Conservation (phyloP, 1,140 invertebrate species). For the Eriocheir sinensis region DNA sequence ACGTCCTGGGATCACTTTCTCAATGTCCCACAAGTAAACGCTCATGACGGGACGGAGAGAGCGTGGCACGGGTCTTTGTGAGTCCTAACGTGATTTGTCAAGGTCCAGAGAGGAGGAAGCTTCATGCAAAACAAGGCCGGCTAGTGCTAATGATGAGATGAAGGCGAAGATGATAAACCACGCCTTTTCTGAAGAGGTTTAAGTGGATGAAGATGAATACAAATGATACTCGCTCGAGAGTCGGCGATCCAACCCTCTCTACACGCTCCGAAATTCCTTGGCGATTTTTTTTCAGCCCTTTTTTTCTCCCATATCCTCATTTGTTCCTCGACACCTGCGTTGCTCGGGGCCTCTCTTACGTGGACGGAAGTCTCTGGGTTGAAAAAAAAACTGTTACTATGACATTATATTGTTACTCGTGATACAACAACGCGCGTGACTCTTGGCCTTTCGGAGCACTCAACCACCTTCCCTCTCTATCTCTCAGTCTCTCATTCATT, state of each 20-base stretch:
- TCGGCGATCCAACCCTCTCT: not conserved
- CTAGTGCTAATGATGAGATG: conserved; percentile 50
- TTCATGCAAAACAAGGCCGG: conserved; percentile 45
- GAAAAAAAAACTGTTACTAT: not conserved
- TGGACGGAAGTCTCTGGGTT: not conserved
- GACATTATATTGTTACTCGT: not conserved
- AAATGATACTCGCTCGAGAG: conserved; percentile 55
- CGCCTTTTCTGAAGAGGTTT: conserved; percentile 57
- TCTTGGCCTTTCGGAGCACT: no score
- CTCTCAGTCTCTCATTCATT: not conserved
- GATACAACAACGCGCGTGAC: not conserved
- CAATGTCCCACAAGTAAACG: conserved; percentile 57
- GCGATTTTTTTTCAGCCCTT: not conserved
- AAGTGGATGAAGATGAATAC: conserved; percentile 70
- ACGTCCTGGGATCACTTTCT: conserved; percentile 48
- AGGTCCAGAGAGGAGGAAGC: not conserved
- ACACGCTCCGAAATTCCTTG: not conserved
- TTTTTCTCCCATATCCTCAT: not conserved
- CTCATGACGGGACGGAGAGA: not conserved
- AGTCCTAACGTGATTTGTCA: conserved; percentile 39
- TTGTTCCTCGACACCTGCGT: not conserved
- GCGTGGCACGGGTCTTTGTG: not conserved
- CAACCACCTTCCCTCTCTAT: no score
- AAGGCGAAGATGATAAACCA: conserved; percentile 63
- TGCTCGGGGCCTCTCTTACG: not conserved